Evolutionary conservation across 1,140 invertebrate genomes (phyloP), one percentile per base, ranked within the genome.

Genomic region (Micrasema longulum): DNA sequence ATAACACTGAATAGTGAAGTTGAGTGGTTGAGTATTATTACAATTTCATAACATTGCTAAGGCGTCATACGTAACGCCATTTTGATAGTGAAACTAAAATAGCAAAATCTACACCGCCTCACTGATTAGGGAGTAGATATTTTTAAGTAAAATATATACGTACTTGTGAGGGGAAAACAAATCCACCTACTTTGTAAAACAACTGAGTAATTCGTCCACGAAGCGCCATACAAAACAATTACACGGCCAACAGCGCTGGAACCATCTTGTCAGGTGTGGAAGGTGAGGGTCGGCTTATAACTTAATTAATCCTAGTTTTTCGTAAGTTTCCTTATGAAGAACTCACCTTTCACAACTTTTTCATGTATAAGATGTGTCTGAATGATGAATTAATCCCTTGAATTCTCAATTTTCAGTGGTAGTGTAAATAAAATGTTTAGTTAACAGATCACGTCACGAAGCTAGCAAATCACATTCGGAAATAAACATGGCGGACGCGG

Each of bases 261-360:
- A 50, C 47, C 62, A 53, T n/a, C n/a, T n/a, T n/a, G n/a, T n/a
- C n/a, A n/a, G n/a, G n/a, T n/a, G n/a, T n/a, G 36, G 35, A 18
- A 43, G 48, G 47, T 50, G 10, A 12, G 16, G 43, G 11, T 22
- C 48, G 22, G 65, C 47, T 38, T 67, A 53, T 53, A 67, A 53
- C 4, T 67, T 43, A n/a, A n/a, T n/a, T n/a, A n/a, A n/a, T n/a
- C n/a, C n/a, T n/a, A n/a, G n/a, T 52, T 20, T n/a, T 57, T n/a
- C n/a, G n/a, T 57, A 23, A 18, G 23, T 66, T 67, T 67, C 48
- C 47, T 67, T 31, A 12, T 50, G 65, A 53, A 41, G 1, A 53
- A 67, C 65, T 67, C 65, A 67, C 65, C 65, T 67, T 18, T 36
- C 65, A 53, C 65, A 67, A 57, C 53, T 57, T 36, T 57, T 18